phyloP scores from a whole-genome alignment of 2,797 vertebrate genomes.

The Lerista edwardsae region DNA sequence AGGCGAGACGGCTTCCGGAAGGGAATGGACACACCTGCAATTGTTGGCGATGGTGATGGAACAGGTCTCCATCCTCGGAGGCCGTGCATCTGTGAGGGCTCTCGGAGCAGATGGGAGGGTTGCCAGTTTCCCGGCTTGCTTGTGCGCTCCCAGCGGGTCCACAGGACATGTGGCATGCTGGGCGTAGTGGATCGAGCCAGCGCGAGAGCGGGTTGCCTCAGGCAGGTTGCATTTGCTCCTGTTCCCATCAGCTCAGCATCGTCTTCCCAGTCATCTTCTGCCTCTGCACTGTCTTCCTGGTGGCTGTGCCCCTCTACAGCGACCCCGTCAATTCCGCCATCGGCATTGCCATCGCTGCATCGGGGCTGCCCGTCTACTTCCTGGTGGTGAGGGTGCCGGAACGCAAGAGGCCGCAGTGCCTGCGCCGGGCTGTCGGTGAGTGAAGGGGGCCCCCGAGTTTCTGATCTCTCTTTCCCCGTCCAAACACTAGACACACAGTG shows the following conservation, averaged over 20 bases:
- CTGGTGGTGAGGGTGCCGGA: slow-evolving; percentile 85
- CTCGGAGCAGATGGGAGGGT: neutral
- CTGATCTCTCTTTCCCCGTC: neutral
- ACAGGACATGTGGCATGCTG: neutral
- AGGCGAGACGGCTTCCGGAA: neutral
- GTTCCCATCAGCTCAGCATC: slow-evolving; percentile 83
- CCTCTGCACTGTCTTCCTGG: slow-evolving; percentile 89
- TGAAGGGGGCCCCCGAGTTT: too few species aligned
- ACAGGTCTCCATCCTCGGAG: neutral
- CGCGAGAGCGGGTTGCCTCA: neutral
- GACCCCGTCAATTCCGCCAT: slow-evolving; percentile 91
- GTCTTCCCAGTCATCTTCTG: slow-evolving; percentile 90
- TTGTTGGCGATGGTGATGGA: neutral
- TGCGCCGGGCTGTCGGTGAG: slow-evolving; percentile 82
- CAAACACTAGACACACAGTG: too few species aligned
- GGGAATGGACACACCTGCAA: neutral
- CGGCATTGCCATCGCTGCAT: slow-evolving; percentile 88
- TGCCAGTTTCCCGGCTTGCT: neutral
- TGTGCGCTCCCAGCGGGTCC: neutral
- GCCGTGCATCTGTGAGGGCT: neutral
- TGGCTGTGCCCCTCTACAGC: slow-evolving; percentile 91
- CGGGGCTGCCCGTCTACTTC: slow-evolving; percentile 90
- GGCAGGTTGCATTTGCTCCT: neutral
- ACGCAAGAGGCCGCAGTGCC: slow-evolving; percentile 78
- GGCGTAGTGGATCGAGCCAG: too few species aligned